These are phyloP conservation scores for Eremophila alpestris DNA, from an alignment of 2,797 vertebrate species.

Conservation along the genomic window DNA sequence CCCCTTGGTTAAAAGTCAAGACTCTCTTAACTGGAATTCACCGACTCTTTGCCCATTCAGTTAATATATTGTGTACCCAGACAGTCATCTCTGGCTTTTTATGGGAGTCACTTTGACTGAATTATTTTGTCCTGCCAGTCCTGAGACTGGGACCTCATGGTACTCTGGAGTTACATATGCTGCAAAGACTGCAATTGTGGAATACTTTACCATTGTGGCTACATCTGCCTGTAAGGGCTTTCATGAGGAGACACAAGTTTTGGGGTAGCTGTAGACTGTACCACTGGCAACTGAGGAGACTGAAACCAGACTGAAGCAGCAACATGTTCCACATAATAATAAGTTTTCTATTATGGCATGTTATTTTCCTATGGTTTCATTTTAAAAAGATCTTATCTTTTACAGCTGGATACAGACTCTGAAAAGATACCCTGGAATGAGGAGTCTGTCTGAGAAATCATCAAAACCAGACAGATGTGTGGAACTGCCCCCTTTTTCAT, in stretches of 20 bases:
- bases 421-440: background rate
- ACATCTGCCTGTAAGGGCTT: background rate
- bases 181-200: background rate
- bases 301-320: background rate
- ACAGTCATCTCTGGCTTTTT: background rate
- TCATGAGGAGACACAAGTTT: background rate
- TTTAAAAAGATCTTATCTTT: background rate
- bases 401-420: background rate
- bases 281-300: background rate
- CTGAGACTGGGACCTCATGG: background rate
- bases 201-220: background rate
- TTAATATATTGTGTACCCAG: background rate
- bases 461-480: background rate
- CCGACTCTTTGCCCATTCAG: background rate
- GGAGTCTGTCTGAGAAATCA: background rate
- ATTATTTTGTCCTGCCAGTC: background rate
- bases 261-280: background rate
- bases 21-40: background rate
- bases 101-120: background rate
- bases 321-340: background rate
- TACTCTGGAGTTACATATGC: background rate
- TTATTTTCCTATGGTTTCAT: background rate
- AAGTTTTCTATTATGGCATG: background rate
- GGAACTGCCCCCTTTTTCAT: background rate
- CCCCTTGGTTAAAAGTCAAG: background rate